Evolutionary conservation across 2,113 vertebrate species (phyloP).

Genomic region (Atrichornis clamosus): DNA sequence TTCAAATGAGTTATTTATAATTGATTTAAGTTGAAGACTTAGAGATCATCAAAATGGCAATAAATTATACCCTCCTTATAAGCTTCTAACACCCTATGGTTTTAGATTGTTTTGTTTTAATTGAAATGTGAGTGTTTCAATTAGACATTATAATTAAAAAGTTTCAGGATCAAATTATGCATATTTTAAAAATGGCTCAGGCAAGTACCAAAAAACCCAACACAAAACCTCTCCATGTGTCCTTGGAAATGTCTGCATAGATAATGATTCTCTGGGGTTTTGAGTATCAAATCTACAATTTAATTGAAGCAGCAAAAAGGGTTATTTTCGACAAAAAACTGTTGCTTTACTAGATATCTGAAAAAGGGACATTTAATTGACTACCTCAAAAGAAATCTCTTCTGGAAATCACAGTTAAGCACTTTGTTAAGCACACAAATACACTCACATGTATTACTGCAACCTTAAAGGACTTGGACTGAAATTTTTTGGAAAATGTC

Average conservation of each 20-base stretch:
- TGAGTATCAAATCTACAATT: neutral
- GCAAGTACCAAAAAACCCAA: neutral
- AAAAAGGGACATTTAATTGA: neutral
- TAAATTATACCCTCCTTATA: conserved; percentile 55
- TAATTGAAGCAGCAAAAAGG: neutral
- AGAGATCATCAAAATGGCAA: conserved; percentile 48
- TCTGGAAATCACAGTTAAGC: neutral
- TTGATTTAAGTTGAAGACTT: conserved; percentile 48
- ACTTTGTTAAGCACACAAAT: neutral
- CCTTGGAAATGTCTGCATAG: neutral
- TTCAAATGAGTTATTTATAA: conserved; percentile 62
- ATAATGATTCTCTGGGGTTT: neutral
- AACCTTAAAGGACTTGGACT: neutral
- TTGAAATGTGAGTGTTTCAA: conserved; percentile 52
- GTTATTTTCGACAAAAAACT: neutral
- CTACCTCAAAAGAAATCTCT: neutral
- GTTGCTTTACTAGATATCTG: neutral
- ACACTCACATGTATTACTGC: neutral
- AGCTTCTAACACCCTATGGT: conserved; percentile 49
- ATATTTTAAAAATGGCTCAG: conserved; percentile 12
- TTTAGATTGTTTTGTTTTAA: conserved; percentile 61
- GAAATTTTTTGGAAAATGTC: neutral
- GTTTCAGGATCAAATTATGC: conserved; percentile 47
- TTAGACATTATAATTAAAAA: conserved; percentile 61
- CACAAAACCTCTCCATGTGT: neutral